These are phyloP conservation scores for Pammene aurita DNA, from an alignment of 2,888 invertebrate species.

Conservation along the genomic window DNA sequence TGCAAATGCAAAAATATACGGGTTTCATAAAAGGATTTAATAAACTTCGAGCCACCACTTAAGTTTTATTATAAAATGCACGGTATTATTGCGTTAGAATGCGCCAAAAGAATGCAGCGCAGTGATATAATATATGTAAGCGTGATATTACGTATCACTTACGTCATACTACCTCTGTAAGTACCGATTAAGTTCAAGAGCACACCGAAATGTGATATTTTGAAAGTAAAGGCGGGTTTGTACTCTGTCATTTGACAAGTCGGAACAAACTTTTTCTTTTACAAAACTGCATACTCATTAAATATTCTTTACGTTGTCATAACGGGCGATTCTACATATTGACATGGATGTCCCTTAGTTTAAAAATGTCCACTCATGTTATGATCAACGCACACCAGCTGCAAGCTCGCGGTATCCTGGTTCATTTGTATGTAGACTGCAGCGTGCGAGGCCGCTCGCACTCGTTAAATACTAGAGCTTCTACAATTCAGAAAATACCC, in stretches of 20 bases:
- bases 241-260: no score
- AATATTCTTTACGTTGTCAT: no score
- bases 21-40: not conserved
- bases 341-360: not conserved
- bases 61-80: not conserved
- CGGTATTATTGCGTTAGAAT: not conserved
- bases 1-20: constrained; percentile 19
- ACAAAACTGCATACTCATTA: no score
- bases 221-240: no score
- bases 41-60: not conserved
- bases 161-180: no score
- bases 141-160: no score
- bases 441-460: constrained; percentile 52
- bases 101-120: no score
- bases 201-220: no score
- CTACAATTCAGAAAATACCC: not conserved
- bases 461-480: constrained; percentile 3
- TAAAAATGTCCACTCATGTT: not conserved
- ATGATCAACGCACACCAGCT: constrained; percentile 44
- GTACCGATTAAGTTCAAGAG: no score
- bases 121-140: no score
- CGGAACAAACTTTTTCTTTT: no score
- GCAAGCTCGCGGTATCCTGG: constrained; percentile 52
- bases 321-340: no score
- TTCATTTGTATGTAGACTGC: constrained; percentile 71